A percentile compares a stretch with the other conserved stretches of the same genome.
Evolutionary conservation across 2,113 vertebrate genomes (phyloP).

Genomic region (Copsychus sechellarum): DNA sequence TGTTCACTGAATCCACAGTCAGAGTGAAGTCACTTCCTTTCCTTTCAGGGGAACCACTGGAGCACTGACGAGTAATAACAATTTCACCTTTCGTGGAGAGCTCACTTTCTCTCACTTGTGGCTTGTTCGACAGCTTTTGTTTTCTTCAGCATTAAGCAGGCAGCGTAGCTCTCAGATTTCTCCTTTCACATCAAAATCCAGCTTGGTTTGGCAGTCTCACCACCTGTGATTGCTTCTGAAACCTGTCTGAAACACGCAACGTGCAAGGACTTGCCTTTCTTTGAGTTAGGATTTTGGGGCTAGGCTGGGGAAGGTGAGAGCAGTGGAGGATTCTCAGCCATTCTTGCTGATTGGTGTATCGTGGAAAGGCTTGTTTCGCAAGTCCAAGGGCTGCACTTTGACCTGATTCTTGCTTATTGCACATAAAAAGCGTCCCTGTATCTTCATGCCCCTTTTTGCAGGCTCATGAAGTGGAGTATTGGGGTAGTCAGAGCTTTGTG

Average conservation of each 20-base stretch:
- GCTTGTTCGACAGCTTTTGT: not conserved
- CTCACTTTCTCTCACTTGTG: constrained; percentile 1
- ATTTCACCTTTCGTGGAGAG: not conserved
- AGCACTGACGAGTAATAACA: not conserved
- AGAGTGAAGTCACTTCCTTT: constrained; percentile 23
- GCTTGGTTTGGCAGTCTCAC: constrained; percentile 43
- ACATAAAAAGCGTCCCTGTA: not conserved
- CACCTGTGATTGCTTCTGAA: constrained; percentile 36
- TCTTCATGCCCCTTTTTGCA: not conserved
- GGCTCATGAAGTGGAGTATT: not conserved
- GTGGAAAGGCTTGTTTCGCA: constrained; percentile 37
- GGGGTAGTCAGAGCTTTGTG: not conserved
- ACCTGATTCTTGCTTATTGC: constrained; percentile 26
- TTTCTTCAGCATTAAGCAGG: not conserved
- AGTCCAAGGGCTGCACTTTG: constrained; percentile 43
- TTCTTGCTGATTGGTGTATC: constrained; percentile 8
- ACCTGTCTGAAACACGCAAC: constrained; percentile 5
- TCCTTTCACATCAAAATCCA: constrained; percentile 56
- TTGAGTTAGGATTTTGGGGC: not conserved
- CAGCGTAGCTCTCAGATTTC: constrained; percentile 5
- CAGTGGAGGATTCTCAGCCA: constrained; percentile 18
- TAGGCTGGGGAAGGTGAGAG: constrained; percentile 14
- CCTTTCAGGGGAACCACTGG: not conserved
- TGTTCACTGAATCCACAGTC: not conserved
- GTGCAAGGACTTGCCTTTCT: constrained; percentile 39